These are phyloP conservation scores for Arrhopalites spinosus DNA, from an alignment of 2,888 invertebrate species.

Conservation along the genomic window DNA sequence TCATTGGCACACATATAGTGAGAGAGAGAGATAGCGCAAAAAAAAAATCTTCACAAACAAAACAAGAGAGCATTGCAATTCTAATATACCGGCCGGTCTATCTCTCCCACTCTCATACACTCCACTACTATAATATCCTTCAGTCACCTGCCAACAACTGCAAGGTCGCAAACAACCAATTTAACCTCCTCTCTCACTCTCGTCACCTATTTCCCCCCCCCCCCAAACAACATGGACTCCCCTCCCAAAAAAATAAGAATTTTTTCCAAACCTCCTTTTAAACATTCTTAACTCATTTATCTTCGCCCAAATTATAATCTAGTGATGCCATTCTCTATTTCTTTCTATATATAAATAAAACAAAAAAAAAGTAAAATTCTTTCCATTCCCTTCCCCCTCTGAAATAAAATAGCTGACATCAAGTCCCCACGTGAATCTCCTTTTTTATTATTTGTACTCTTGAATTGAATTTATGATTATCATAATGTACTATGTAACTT, in stretches of 20 bases:
- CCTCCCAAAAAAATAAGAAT: no score
- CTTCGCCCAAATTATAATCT: no score
- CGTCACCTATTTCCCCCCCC: background rate
- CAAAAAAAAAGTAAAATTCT: no score
- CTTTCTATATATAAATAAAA: no score
- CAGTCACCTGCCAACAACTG: slow-evolving; percentile 35
- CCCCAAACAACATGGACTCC: background rate
- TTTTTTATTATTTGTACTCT: no score
- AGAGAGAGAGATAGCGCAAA: background rate
- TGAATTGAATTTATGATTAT: no score
- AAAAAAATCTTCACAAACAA: background rate
- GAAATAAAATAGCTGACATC: background rate
- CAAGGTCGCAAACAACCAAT: slow-evolving; percentile 33
- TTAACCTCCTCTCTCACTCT: slow-evolving; percentile 32
- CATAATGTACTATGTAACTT: no score
- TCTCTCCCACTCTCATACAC: slow-evolving; percentile 11
- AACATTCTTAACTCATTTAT: no score
- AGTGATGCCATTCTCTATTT: no score
- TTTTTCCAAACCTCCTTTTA: no score
- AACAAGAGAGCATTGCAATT: no score
- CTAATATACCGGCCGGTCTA: slow-evolving; percentile 12
- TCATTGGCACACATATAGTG: slow-evolving; percentile 22
- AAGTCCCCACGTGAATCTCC: background rate
- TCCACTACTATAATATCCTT: slow-evolving; percentile 15
- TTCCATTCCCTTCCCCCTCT: background rate